These are phyloP conservation scores for Ataeniobius toweri DNA, from an alignment of 2,797 vertebrate genomes.

Conservation along the genomic window DNA sequence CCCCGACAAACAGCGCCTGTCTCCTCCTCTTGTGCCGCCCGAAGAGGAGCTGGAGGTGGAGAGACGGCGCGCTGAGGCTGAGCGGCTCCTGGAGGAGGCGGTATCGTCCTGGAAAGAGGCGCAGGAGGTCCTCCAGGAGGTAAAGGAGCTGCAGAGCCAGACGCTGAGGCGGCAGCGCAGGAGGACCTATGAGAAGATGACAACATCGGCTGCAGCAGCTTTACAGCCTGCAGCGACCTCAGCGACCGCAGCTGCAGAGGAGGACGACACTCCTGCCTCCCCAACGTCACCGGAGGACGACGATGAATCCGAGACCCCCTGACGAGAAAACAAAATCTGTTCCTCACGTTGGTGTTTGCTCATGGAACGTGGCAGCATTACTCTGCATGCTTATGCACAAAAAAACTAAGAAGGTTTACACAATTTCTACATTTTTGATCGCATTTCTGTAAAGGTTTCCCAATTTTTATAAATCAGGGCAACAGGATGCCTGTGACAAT, in stretches of 20 bases:
- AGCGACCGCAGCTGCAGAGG: slow-evolving; percentile 24
- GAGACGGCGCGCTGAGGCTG: slow-evolving; percentile 84
- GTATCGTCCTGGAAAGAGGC: slow-evolving; percentile 93
- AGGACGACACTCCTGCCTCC: slow-evolving; percentile 63
- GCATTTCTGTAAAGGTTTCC: slow-evolving; percentile 15
- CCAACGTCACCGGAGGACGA: slow-evolving; percentile 57
- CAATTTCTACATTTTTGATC: slow-evolving; percentile 21
- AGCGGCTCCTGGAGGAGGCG: slow-evolving; percentile 90
- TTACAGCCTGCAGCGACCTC: not conserved
- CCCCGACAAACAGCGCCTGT: slow-evolving; percentile 18
- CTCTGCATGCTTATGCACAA: slow-evolving; percentile 11
- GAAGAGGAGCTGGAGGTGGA: slow-evolving; percentile 76
- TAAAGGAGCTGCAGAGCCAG: slow-evolving; percentile 90
- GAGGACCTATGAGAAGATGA: slow-evolving; percentile 66
- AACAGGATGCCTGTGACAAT: slow-evolving; percentile 7
- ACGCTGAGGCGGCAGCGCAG: slow-evolving; percentile 83
- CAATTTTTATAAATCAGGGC: slow-evolving; percentile 17
- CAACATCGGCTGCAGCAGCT: slow-evolving; percentile 35
- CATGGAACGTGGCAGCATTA: slow-evolving; percentile 7
- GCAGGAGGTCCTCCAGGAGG: slow-evolving; percentile 90
- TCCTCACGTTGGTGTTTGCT: slow-evolving; percentile 6
- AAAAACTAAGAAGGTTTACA: slow-evolving; percentile 2
- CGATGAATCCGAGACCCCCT: slow-evolving; percentile 79
- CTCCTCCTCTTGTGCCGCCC: slow-evolving; percentile 26
- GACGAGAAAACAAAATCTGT: slow-evolving; percentile 32